These are phyloP conservation scores for Gari tellinella DNA, from an alignment of 2,888 invertebrate species.

Conservation along the genomic window DNA sequence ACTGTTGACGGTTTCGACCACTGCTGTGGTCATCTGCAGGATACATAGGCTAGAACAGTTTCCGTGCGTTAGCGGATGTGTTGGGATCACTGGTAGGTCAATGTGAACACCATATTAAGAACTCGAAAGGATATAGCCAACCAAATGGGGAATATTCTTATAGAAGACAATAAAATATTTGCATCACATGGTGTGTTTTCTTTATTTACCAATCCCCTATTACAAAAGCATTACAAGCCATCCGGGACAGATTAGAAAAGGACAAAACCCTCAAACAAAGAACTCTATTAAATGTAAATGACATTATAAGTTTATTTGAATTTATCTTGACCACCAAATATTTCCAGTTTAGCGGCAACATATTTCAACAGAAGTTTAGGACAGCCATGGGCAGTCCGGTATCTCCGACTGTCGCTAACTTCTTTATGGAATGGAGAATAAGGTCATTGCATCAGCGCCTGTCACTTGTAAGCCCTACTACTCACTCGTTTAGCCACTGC, in stretches of 20 bases:
- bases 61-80: too few relatives aligned
- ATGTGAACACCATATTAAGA: too few relatives aligned
- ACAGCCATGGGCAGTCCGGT: not conserved
- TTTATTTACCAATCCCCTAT: not conserved
- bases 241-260: not conserved
- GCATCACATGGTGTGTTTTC: not conserved
- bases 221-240: not conserved
- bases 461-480: not conserved
- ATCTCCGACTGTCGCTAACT: not conserved
- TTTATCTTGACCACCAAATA: not conserved
- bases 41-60: too few relatives aligned
- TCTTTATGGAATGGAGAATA: not conserved
- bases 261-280: not conserved
- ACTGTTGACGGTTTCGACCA: too few relatives aligned
- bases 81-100: too few relatives aligned
- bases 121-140: too few relatives aligned
- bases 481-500: not conserved
- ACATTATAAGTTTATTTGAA: not conserved
- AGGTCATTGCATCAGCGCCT: too few relatives aligned
- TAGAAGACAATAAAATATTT: too few relatives aligned
- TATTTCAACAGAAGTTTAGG: not conserved
- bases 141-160: too few relatives aligned
- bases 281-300: not conserved
- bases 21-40: too few relatives aligned
- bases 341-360: not conserved